Evolutionary conservation across 2,888 invertebrate species (phyloP).

Genomic region (Scrobipalpa costella): DNA sequence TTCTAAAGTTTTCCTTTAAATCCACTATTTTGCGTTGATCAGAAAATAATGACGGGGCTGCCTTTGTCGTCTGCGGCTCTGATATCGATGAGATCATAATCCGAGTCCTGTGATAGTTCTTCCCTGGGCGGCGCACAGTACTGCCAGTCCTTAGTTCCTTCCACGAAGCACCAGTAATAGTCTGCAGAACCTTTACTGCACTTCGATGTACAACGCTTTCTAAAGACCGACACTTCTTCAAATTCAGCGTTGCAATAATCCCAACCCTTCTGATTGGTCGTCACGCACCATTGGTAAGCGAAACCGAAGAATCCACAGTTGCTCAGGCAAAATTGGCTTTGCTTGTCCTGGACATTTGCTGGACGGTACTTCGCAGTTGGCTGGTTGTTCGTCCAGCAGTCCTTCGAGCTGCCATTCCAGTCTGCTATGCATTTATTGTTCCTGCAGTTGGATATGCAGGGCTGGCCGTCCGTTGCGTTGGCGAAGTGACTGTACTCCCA

Average conservation of each 20-base stretch:
- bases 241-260: constrained; percentile 4
- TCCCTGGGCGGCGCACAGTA: constrained; percentile 13
- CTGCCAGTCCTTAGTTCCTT: neutral
- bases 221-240: neutral
- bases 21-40: neutral
- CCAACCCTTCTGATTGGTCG: neutral
- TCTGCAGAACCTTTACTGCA: neutral
- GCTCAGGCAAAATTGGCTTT: constrained; percentile 6
- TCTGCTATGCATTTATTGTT: neutral
- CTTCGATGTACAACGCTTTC: neutral
- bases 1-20: too few species aligned
- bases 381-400: neutral
- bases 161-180: constrained; percentile 10
- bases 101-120: neutral
- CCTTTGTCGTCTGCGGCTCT: neutral
- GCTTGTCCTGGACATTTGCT: neutral
- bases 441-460: neutral
- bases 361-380: neutral
- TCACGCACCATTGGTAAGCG: constrained; percentile 6
- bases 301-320: constrained; percentile 14
- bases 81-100: neutral
- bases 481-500: neutral
- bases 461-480: neutral
- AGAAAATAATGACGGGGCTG: neutral
- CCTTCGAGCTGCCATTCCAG: neutral